A percentile compares a stretch with the other conserved stretches of the same genome.
These are phyloP conservation scores for Plotosus lineatus DNA, from an alignment of 2,113 vertebrate species.

Conservation along the genomic window DNA sequence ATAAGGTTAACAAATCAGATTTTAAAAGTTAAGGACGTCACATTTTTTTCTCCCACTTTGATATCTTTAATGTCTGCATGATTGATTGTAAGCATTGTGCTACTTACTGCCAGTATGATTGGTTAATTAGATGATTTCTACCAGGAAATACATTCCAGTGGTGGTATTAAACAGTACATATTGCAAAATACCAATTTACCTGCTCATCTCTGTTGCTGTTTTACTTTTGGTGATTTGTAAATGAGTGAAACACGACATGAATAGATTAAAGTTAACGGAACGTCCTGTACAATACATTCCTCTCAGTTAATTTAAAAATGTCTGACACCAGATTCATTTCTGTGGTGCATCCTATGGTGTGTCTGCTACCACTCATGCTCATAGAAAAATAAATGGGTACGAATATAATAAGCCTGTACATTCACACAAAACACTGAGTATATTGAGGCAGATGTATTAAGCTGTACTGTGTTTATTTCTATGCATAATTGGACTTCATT, in stretches of 20 bases:
- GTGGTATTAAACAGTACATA: neutral
- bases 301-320: slow-evolving; percentile 15
- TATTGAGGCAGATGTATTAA: neutral
- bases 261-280: slow-evolving; percentile 15
- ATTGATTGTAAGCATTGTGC: neutral
- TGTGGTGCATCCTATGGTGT: neutral
- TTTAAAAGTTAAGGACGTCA: neutral
- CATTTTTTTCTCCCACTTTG: neutral
- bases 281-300: neutral
- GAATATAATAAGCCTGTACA: neutral
- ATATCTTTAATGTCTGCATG: neutral
- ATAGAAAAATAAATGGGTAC: neutral
- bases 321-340: neutral
- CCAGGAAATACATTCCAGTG: neutral
- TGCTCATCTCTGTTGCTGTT: neutral
- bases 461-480: neutral
- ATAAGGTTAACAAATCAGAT: too few relatives aligned
- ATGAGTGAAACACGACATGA: slow-evolving; percentile 4
- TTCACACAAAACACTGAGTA: neutral
- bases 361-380: neutral
- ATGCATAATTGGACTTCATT: neutral
- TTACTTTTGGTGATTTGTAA: neutral
- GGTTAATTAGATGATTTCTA: neutral
- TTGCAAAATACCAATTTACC: neutral
- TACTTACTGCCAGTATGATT: neutral